Base-by-base conservation (phyloP, 1,140 invertebrate species). In the Helicoverpa armigera region DNA sequence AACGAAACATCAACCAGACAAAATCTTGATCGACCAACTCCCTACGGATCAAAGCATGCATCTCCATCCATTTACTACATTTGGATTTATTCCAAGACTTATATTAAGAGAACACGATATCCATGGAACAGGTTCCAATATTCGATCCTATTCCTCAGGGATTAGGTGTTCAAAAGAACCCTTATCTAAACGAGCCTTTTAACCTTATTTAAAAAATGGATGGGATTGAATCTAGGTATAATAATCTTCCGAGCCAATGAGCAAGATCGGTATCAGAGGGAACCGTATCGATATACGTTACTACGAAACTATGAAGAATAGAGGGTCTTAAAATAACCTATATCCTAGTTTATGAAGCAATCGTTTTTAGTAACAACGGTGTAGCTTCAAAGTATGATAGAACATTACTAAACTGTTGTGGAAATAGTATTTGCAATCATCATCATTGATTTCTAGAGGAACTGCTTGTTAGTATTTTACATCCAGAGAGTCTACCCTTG, bases 191-290 rank as follows among this genome's bases (percentile, higher is more conserved):
- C 60, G 16, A 14, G 50, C n/a, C n/a, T n/a, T n/a, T n/a, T n/a
- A n/a, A n/a, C n/a, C n/a, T n/a, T n/a, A n/a, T 43, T 75, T 56
- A 67, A 75, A 75, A 74, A 72, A 79, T 79, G n/a, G 23, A 80
- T 48, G 23, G 61, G 50, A 67, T 74, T 60, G 23, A 61, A 60
- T 69, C 13, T 67, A 35, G 48, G 54, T 18, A 43, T 60, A 79
- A 61, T 80, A 80, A 61, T 72, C 54, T 72, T 73, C 56, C 69
- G 9, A 61, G 12, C 43, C 78, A 70, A 31, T 72, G 67, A 72
- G 13, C 67, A 58, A 72, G 56, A 73, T 80, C 67, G 53, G 51
- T 54, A 61, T 78, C 65, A 5, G 31, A 58, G 9, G n/a, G 69
- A 23, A 51, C 16, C 50, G 50, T 53, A 70, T 23, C 13, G 61